Evolutionary conservation across 2,797 vertebrate species (phyloP).

Genomic region (Brachymystax lenok): DNA sequence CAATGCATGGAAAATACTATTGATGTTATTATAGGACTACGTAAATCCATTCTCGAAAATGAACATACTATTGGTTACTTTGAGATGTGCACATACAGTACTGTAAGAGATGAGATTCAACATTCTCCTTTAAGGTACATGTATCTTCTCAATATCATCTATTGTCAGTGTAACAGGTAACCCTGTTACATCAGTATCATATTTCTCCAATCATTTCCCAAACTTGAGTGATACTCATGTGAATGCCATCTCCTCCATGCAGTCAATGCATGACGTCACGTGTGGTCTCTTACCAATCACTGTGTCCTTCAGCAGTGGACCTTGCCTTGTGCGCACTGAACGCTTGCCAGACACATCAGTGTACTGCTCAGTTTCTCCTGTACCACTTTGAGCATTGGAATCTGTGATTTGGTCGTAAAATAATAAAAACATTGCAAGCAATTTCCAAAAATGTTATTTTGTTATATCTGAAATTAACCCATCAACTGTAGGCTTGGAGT

Average conservation of each 20-base stretch:
- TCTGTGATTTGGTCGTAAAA: conserved; percentile 7
- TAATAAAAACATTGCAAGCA: neutral
- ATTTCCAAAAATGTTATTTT: neutral
- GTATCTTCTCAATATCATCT: neutral
- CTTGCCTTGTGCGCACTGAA: conserved; percentile 10
- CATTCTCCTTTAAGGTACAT: neutral
- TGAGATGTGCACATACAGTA: neutral
- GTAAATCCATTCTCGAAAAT: neutral
- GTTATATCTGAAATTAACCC: too few species aligned
- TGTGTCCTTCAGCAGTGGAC: conserved; percentile 37
- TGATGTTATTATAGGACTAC: neutral
- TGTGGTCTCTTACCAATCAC: conserved; percentile 46
- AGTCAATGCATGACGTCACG: neutral
- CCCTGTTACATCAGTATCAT: neutral
- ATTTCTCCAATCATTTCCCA: neutral
- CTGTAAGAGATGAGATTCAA: neutral
- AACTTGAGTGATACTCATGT: neutral
- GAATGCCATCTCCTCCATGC: conserved; percentile 9
- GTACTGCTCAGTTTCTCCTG: conserved; percentile 24
- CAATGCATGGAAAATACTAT: neutral
- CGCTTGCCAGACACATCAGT: conserved; percentile 13
- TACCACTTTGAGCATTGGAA: conserved; percentile 13
- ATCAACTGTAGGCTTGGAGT: too few species aligned
- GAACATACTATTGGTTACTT: neutral
- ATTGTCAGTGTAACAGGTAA: neutral